These are phyloP conservation scores for Tinamus major DNA, from an alignment of 2,797 vertebrate genomes.

Conservation along the genomic window DNA sequence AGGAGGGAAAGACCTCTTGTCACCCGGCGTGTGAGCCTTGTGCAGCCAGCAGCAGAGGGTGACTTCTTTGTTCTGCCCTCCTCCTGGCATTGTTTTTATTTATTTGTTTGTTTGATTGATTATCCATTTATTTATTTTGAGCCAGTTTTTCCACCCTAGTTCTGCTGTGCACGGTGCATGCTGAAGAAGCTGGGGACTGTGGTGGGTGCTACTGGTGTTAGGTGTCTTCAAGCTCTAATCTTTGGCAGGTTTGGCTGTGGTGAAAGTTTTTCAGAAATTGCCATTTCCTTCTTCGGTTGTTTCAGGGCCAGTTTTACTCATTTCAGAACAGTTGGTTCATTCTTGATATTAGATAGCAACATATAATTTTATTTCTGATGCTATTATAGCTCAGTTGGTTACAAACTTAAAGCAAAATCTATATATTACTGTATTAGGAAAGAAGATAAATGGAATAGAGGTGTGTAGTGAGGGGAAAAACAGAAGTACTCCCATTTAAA, in stretches of 20 bases:
- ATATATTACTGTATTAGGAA: background rate
- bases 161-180: fast-evolving
- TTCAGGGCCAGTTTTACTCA: background rate
- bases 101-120: background rate
- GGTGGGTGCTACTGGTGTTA: background rate
- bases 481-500: background rate
- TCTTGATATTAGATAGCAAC: background rate
- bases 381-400: background rate
- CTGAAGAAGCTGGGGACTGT: fast-evolving
- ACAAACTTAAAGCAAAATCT: background rate
- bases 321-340: background rate
- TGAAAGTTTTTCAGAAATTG: background rate
- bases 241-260: background rate
- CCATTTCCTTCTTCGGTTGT: background rate
- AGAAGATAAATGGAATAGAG: background rate
- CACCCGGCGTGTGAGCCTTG: background rate
- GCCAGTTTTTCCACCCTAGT: fast-evolving
- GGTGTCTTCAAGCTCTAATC: background rate
- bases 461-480: background rate
- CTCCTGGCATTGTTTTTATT: background rate
- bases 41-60: background rate
- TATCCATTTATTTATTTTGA: background rate
- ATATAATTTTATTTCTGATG: background rate
- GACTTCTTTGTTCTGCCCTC: background rate
- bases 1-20: conserved; percentile 56